Percentiles rank a stretch among this genome's conserved stretches.
phyloP scores from a whole-genome alignment of 53 echinoderm and acorn worm genomes.

The Echinometra lucunter region DNA sequence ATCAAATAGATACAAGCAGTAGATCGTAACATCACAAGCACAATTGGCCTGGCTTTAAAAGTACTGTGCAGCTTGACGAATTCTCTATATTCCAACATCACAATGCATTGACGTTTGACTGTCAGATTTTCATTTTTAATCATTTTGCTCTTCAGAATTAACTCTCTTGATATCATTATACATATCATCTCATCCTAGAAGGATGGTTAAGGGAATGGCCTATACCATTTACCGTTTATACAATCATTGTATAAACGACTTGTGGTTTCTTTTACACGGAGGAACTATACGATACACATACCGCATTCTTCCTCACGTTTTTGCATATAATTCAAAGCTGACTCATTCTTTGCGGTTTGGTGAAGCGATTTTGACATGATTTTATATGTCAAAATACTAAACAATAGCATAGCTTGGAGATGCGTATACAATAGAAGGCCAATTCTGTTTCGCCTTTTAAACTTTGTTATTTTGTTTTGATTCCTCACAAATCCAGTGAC shows the following conservation, averaged over 20 bases:
- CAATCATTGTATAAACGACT: background rate
- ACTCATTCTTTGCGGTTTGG: background rate
- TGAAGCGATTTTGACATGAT: conserved; percentile 4
- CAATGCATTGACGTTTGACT: no score
- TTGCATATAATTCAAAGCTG: background rate
- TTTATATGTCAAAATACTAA: background rate
- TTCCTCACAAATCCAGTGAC: background rate
- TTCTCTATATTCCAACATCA: no score
- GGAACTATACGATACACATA: background rate
- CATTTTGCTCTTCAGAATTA: no score
- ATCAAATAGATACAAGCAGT: no score
- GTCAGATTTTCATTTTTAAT: no score
- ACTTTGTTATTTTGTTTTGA: background rate
- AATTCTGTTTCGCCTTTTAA: background rate
- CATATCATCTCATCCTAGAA: no score
- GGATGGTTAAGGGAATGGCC: no score
- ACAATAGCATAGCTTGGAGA: background rate
- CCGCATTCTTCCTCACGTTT: background rate
- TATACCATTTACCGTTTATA: background rate
- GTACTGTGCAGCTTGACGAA: no score
- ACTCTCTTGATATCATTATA: no score
- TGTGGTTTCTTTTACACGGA: background rate
- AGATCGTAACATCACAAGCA: no score
- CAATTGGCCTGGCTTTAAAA: no score
- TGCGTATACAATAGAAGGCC: background rate